Percentiles rank a stretch among this genome's conserved stretches.
Evolutionary conservation across 2,888 invertebrate genomes (phyloP).

Genomic region (Ophraella communa): DNA sequence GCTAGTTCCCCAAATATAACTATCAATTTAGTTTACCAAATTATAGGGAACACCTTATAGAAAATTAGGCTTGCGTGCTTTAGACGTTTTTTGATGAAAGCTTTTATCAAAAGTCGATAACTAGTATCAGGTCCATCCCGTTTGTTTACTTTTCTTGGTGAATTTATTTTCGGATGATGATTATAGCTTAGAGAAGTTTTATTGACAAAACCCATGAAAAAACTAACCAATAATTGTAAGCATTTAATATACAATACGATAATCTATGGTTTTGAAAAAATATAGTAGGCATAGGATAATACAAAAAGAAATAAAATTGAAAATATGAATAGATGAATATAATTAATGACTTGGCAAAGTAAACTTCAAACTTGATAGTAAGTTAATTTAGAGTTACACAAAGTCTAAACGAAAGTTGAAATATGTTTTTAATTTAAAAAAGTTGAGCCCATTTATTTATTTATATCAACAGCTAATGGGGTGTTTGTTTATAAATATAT

Average conservation of each 20-base stretch:
- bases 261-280: not conserved
- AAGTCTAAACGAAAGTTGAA: too few relatives aligned
- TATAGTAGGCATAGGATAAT: too few relatives aligned
- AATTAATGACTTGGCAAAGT: too few relatives aligned
- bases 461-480: too few relatives aligned
- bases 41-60: conserved; percentile 42
- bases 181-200: not conserved
- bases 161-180: not conserved
- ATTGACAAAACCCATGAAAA: not conserved
- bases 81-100: conserved; percentile 31
- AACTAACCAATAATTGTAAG: not conserved
- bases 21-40: conserved; percentile 37
- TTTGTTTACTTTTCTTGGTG: conserved; percentile 20
- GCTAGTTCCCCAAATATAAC: conserved; percentile 44
- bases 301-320: too few relatives aligned
- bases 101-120: conserved; percentile 37
- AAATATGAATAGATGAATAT: too few relatives aligned
- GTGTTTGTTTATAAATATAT: too few relatives aligned
- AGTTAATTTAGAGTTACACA: too few relatives aligned
- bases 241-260: not conserved
- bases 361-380: too few relatives aligned
- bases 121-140: conserved; percentile 23
- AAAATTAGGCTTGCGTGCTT: conserved; percentile 44
- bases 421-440: too few relatives aligned
- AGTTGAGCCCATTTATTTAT: too few relatives aligned